These are phyloP conservation scores for Coptotermes formosanus DNA, from an alignment of 1,140 invertebrate species.

Conservation along the genomic window DNA sequence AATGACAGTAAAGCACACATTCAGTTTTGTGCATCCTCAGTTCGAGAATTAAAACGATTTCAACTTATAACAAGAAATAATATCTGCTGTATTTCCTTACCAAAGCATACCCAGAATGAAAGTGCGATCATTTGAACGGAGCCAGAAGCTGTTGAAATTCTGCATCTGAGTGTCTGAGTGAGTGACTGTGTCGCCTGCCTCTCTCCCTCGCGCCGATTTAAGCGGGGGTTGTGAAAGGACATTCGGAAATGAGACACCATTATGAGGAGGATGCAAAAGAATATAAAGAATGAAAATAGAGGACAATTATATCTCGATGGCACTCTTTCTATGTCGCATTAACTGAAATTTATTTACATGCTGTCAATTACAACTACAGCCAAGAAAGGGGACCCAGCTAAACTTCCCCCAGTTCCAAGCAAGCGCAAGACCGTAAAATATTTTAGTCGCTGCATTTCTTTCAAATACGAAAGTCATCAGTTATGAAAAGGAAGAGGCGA, in stretches of 20 bases:
- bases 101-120: too few relatives aligned
- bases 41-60: too few relatives aligned
- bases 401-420: too few relatives aligned
- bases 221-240: conserved; percentile 10
- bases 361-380: conserved; percentile 6
- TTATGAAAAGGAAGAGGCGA: too few relatives aligned
- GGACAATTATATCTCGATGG: conserved; percentile 11
- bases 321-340: conserved; percentile 9
- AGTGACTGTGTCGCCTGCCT: background rate
- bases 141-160: background rate
- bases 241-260: conserved; percentile 18
- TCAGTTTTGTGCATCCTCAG: too few relatives aligned
- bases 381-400: background rate
- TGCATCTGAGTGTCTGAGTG: background rate
- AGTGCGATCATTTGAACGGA: background rate
- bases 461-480: too few relatives aligned
- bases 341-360: conserved; percentile 9
- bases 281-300: conserved; percentile 1
- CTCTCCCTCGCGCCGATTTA: background rate
- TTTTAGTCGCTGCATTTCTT: too few relatives aligned
- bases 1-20: too few relatives aligned
- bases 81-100: too few relatives aligned
- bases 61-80: too few relatives aligned
- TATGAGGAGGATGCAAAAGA: background rate
- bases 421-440: too few relatives aligned